Evolutionary conservation across 1,140 invertebrate genomes (phyloP).

Genomic region (Lepidotrigona ventralis): DNA sequence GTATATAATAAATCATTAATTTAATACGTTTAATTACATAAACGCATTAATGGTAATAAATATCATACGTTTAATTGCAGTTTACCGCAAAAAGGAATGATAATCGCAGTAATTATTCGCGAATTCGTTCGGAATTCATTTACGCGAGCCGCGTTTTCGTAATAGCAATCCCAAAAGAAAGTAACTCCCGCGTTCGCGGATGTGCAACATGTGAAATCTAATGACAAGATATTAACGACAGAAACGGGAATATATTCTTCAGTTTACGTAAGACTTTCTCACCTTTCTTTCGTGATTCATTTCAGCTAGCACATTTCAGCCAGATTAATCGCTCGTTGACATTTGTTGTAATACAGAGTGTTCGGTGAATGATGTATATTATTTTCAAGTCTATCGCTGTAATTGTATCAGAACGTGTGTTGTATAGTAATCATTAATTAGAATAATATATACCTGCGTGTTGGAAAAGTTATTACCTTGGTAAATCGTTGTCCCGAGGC

Average conservation of each 20-base stretch:
- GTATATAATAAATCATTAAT: too few relatives aligned
- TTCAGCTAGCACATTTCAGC: background rate
- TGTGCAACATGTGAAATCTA: constrained; percentile 18
- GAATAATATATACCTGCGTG: background rate
- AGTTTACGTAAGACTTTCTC: background rate
- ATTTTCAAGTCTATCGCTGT: background rate
- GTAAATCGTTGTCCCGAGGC: too few relatives aligned
- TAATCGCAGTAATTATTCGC: background rate
- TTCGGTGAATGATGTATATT: background rate
- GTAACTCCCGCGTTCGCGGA: constrained; percentile 13
- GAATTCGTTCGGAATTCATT: background rate
- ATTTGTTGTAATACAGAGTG: too few relatives aligned
- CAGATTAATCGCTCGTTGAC: background rate
- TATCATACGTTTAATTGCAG: background rate
- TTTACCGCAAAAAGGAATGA: background rate
- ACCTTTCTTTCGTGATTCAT: background rate
- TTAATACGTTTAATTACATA: too few relatives aligned
- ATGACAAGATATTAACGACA: constrained; percentile 16
- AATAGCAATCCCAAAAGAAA: constrained; percentile 12
- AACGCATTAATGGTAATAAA: too few relatives aligned
- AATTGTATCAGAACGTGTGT: background rate
- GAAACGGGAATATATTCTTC: constrained; percentile 1
- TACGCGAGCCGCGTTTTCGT: background rate
- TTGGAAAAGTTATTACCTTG: background rate
- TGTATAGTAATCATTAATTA: background rate